Conservation (phyloP, 2,888 invertebrate species). For the Xestoiulus laeticollis region DNA sequence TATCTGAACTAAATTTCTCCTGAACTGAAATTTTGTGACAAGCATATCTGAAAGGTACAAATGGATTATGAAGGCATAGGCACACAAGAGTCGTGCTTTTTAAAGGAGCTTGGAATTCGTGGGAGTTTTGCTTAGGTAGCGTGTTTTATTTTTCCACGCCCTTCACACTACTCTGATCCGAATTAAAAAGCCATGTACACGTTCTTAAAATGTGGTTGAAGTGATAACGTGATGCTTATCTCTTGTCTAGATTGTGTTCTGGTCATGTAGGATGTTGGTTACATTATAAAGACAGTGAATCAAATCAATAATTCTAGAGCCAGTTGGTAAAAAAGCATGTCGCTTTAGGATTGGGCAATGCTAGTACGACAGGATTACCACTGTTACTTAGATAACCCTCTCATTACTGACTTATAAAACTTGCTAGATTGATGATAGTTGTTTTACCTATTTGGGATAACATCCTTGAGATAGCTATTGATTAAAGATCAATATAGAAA, state of each 20-base stretch:
- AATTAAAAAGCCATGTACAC: background rate
- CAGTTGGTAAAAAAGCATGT: background rate
- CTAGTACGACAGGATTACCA: background rate
- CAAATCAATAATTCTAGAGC: background rate
- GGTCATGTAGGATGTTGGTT: background rate
- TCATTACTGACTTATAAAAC: background rate
- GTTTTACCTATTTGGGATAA: too few species aligned
- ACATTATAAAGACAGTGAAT: background rate
- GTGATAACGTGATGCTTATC: background rate
- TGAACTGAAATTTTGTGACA: background rate
- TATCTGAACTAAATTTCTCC: background rate
- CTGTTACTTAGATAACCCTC: background rate
- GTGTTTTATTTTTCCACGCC: background rate
- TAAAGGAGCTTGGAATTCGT: background rate
- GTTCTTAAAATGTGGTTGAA: background rate
- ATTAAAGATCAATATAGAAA: too few species aligned
- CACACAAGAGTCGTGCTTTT: background rate
- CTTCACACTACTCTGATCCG: background rate
- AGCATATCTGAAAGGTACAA: background rate
- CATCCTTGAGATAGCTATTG: too few species aligned
- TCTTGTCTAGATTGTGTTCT: slow-evolving; percentile 8
- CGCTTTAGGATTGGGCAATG: background rate
- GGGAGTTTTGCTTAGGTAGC: background rate
- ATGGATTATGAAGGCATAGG: background rate
- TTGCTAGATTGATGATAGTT: background rate